phyloP scores from a whole-genome alignment of 2,113 vertebrate species.

The Chloropsis hardwickii region DNA sequence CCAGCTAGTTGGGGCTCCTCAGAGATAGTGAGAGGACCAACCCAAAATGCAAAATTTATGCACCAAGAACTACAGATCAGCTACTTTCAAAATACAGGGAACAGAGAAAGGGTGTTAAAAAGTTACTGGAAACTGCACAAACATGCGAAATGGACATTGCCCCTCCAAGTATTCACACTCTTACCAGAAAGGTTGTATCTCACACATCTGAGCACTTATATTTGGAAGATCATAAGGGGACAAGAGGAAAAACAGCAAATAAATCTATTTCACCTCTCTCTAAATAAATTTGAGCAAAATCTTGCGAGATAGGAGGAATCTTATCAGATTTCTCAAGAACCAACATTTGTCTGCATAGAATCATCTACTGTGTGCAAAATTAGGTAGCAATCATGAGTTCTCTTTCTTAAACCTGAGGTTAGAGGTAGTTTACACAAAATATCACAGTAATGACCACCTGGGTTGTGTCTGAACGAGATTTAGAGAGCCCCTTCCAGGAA shows the following conservation, averaged over 20 bases:
- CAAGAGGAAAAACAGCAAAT: not conserved
- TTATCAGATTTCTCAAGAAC: not conserved
- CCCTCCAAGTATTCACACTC: not conserved
- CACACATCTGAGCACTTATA: not conserved
- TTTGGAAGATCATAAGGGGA: not conserved
- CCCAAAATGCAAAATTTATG: not conserved
- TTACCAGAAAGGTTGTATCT: not conserved
- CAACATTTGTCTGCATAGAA: accelerated
- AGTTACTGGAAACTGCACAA: not conserved
- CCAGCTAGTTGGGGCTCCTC: not conserved
- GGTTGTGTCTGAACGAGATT: not conserved
- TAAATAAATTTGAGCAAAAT: not conserved
- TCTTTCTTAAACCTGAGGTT: not conserved
- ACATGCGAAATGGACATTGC: not conserved
- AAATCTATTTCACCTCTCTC: not conserved
- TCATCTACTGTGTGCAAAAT: not conserved
- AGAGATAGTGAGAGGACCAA: not conserved
- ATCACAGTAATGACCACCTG: not conserved
- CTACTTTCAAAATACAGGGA: not conserved
- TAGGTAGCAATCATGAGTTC: not conserved
- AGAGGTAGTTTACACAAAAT: not conserved
- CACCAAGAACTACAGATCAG: not conserved
- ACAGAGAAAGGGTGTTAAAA: not conserved
- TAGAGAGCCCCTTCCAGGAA: not conserved
- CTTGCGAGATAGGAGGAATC: not conserved